Conservation (phyloP, 2,888 invertebrate genomes). For the Liopterus haemorrhoidalis region DNA sequence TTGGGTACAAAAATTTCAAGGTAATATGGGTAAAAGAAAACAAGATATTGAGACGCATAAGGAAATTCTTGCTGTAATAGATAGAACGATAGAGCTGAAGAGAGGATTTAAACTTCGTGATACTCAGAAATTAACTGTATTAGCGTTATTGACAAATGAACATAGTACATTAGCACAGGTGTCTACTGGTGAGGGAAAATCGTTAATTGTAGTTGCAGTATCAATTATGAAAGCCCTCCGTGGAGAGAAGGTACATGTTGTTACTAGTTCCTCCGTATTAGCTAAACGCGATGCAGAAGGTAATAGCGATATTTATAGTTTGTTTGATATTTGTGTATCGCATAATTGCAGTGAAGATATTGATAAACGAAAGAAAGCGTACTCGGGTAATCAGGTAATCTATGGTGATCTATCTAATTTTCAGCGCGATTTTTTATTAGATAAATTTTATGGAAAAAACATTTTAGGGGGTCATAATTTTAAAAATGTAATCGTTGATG, state of each 20-base stretch:
- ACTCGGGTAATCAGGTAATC: slow-evolving; percentile 33
- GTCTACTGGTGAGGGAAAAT: slow-evolving; percentile 43
- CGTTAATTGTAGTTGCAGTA: slow-evolving; percentile 38
- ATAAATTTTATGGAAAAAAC: slow-evolving; percentile 38
- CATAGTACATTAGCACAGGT: slow-evolving; percentile 36
- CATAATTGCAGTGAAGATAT: slow-evolving; percentile 35
- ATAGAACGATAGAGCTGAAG: slow-evolving; percentile 26
- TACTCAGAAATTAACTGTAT: slow-evolving; percentile 34
- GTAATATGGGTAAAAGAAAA: too few relatives aligned
- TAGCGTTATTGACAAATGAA: slow-evolving; percentile 28
- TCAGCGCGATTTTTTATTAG: slow-evolving; percentile 38
- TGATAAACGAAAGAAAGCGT: slow-evolving; percentile 32
- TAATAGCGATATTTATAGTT: slow-evolving; percentile 30
- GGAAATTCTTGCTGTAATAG: slow-evolving; percentile 25
- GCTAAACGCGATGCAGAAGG: slow-evolving; percentile 36
- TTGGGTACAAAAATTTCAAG: too few relatives aligned
- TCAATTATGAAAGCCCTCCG: slow-evolving; percentile 36
- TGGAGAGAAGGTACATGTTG: slow-evolving; percentile 37
- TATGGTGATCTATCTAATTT: slow-evolving; percentile 40
- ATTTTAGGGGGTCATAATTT: slow-evolving; percentile 35
- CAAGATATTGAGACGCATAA: slow-evolving; percentile 4
- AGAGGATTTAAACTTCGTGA: slow-evolving; percentile 29
- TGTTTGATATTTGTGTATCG: slow-evolving; percentile 35
- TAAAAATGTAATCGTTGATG: slow-evolving; percentile 41
- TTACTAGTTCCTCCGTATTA: slow-evolving; percentile 40